Conservation (phyloP, 2,888 invertebrate species). For the Lycocerus yunnanus region DNA sequence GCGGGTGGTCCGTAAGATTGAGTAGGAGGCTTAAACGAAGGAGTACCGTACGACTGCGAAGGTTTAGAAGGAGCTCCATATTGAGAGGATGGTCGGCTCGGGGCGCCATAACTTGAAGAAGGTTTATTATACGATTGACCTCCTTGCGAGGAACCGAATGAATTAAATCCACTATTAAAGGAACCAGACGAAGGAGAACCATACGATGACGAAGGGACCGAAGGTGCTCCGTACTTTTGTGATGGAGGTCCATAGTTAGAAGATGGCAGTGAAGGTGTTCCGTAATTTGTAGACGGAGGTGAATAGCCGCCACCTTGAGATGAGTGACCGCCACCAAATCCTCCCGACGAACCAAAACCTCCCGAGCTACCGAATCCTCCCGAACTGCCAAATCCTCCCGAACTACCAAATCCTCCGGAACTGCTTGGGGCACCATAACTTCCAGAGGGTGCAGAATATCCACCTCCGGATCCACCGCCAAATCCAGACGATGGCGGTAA, state of each 20-base stretch:
- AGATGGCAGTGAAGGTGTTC: slow-evolving; percentile 50
- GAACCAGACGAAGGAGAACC: slow-evolving; percentile 47
- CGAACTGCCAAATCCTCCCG: not conserved
- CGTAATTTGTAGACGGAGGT: slow-evolving; percentile 57
- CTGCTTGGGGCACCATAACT: slow-evolving; percentile 48
- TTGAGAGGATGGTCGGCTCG: slow-evolving; percentile 40
- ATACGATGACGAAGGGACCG: slow-evolving; percentile 49
- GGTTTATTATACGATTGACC: slow-evolving; percentile 37
- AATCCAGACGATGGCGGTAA: slow-evolving; percentile 15
- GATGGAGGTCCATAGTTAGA: slow-evolving; percentile 49
- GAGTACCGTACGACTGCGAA: slow-evolving; percentile 50
- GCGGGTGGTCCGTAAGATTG: slow-evolving; percentile 36
- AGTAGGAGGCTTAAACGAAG: slow-evolving; percentile 14
- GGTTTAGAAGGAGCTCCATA: slow-evolving; percentile 48
- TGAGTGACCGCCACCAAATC: slow-evolving; percentile 6
- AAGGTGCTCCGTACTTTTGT: slow-evolving; percentile 22
- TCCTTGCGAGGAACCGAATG: slow-evolving; percentile 26
- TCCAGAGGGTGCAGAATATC: slow-evolving; percentile 45
- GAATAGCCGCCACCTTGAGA: slow-evolving; percentile 31
- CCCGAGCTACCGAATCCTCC: slow-evolving; percentile 2
- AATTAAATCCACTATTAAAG: slow-evolving; percentile 34
- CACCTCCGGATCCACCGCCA: slow-evolving; percentile 7
- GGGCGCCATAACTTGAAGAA: slow-evolving; percentile 53
- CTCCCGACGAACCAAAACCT: slow-evolving; percentile 1
- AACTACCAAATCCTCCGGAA: slow-evolving; percentile 1